These are phyloP conservation scores for Aspiorhynchus laticeps DNA, from an alignment of 2,113 vertebrate species.

Conservation along the genomic window DNA sequence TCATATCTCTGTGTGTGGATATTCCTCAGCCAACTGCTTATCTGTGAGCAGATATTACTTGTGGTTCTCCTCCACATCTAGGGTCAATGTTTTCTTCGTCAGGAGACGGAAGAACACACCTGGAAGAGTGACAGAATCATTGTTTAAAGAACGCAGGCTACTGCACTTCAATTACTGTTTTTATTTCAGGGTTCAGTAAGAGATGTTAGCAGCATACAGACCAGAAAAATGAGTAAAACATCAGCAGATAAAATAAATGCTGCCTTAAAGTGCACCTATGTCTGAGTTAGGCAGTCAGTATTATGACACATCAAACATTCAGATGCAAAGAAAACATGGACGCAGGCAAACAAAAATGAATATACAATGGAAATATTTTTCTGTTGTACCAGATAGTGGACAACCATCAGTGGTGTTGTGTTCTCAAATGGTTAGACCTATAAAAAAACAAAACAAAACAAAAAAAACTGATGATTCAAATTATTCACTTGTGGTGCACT, in stretches of 20 bases:
- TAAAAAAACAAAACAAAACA: too few species aligned
- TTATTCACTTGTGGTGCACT: too few species aligned
- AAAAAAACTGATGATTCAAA: too few species aligned
- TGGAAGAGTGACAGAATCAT: slow-evolving; percentile 13
- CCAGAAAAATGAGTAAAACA: neutral
- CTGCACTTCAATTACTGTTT: slow-evolving; percentile 40
- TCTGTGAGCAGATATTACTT: slow-evolving; percentile 53
- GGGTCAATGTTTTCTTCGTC: slow-evolving; percentile 11
- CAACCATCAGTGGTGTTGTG: neutral
- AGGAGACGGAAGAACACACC: neutral
- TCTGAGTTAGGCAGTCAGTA: neutral
- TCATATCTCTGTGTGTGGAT: slow-evolving; percentile 62
- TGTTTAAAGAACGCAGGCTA: slow-evolving; percentile 25
- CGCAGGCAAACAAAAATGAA: neutral
- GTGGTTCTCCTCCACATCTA: slow-evolving; percentile 37
- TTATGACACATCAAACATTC: neutral
- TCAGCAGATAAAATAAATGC: neutral
- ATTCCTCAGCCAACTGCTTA: slow-evolving; percentile 35
- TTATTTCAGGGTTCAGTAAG: neutral
- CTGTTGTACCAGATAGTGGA: neutral
- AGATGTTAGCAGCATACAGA: slow-evolving; percentile 27
- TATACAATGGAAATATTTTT: neutral
- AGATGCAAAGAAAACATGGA: neutral
- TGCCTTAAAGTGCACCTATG: neutral
- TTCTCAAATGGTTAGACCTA: too few species aligned